Evolutionary conservation across 2,113 vertebrate species (phyloP), one percentile per base, ranked within the genome.

Genomic region (Orientallactaga bullata): DNA sequence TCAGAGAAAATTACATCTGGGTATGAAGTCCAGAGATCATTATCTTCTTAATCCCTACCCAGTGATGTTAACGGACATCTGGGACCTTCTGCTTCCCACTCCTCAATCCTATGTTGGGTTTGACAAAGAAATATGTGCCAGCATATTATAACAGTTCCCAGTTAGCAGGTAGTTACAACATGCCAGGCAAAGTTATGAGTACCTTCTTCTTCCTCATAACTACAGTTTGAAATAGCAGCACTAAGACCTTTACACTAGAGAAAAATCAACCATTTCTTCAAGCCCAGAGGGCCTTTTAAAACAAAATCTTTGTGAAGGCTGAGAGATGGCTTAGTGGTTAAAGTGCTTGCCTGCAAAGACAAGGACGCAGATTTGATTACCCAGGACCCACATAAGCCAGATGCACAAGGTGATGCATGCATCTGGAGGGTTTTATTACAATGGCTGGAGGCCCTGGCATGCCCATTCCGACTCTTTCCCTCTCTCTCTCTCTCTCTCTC

Each of bases 241-340:
- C n/a, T 32, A 37, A 89, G n/a, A 86, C 0, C 81, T 71, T 82
- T 82, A 60, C 10, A 74, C 79, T 79, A 86, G 32, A 90, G 39
- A 93, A 85, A 80, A 83, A 68, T 21, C 47, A 94, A n/a, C 35
- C 39, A 87, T 37, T 6, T 35, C 23, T 73, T 90, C 68, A 74
- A 90, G 28, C 21, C 18, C 51, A 90, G 16, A 90, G 71, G 6
- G 32, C 21, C 69, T 35, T 90, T 83, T 35, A 79, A 85, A 47
- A n/a, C n/a, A 23, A 55, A 55, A n/a, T 74, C 5, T 55, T 42
- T 61, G 30, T 85, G 47, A 77, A 51, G 42, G 42, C 42, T 47
- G 42, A 47, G 42, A 47, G 42, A 47, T 47, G 8, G 42, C 8
- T 47, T 47, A 47, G 42, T 47, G 42, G 42, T 47, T 47, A 47